A percentile compares a stretch with the other conserved stretches of the same genome.
These are phyloP conservation scores for Malthinus flaveolus DNA, from an alignment of 2,888 invertebrate species.

Conservation along the genomic window DNA sequence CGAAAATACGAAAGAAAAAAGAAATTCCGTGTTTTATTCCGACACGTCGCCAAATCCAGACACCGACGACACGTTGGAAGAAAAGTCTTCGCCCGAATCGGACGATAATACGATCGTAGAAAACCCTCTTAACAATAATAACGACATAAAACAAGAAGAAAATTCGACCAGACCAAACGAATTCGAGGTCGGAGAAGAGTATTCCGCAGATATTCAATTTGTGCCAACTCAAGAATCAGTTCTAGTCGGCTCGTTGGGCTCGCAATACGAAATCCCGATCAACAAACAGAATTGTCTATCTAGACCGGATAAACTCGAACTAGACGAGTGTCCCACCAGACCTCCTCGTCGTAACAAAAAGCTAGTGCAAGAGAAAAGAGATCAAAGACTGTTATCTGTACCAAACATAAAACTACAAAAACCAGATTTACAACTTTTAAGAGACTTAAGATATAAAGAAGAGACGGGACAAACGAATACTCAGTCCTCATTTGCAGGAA, in stretches of 20 bases:
- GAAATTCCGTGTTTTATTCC: slow-evolving; percentile 51
- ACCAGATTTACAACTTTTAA: slow-evolving; percentile 57
- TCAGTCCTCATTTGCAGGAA: slow-evolving; percentile 68
- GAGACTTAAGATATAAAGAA: slow-evolving; percentile 62
- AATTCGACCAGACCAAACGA: slow-evolving; percentile 2
- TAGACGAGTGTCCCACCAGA: slow-evolving; percentile 61
- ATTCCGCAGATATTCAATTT: slow-evolving; percentile 51
- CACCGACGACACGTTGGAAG: slow-evolving; percentile 38
- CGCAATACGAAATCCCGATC: slow-evolving; percentile 38
- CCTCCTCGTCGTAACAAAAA: slow-evolving; percentile 60
- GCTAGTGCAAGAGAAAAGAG: slow-evolving; percentile 58
- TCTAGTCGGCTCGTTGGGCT: slow-evolving; percentile 43
- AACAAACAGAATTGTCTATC: slow-evolving; percentile 42
- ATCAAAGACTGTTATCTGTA: slow-evolving; percentile 74
- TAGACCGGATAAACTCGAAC: slow-evolving; percentile 68
- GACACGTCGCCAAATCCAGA: slow-evolving; percentile 40
- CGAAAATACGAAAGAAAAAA: slow-evolving; percentile 50
- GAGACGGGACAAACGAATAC: slow-evolving; percentile 40
- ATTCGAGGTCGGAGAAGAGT: slow-evolving; percentile 35
- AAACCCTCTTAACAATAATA: slow-evolving; percentile 32
- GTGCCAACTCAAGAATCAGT: slow-evolving; percentile 47
- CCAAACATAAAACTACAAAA: slow-evolving; percentile 71
- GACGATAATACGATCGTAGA: slow-evolving; percentile 49
- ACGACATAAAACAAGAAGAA: background rate
- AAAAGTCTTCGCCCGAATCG: slow-evolving; percentile 48